Base-by-base conservation (phyloP, 2,113 vertebrate genomes). In the Panthera tigris region DNA sequence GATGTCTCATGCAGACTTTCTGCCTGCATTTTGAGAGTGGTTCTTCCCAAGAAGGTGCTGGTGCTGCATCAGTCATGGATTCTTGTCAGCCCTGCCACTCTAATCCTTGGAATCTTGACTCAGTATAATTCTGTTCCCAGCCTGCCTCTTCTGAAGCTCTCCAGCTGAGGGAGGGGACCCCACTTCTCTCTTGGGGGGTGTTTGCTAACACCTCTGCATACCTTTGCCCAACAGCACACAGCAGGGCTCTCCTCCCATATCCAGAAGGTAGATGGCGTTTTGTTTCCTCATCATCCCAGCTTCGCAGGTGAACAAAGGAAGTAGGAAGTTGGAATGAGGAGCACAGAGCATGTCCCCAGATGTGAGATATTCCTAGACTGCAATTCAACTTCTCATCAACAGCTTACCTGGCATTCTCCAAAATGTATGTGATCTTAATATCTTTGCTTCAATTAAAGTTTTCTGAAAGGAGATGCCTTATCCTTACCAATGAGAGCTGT, bases 401-500 rank as follows among this genome's bases (percentile, higher is more conserved):
- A 31, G n/a, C 33, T 55, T 50, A 57, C 31, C 41, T 71, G 79
- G 6, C 39, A 52, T 27, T 39, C 91, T 76, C 48, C 85, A 80
- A 41, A 16, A 33, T 88, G 45, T 73, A 3, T 61, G 16, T 80
- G 88, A 69, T 45, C 11, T 52, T 89, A 83, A 83, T 73, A 39
- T 94, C 79, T 90, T 63, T 94, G 45, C 96, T 85, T 52, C 8
- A 73, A 73, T 89, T 73, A 65, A 57, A 33, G 85, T 97, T 96
- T 91, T 95, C 69, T 96, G 93, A 92, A 74, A 95, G 82, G 86
- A 93, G 29, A 78, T 92, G 68, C 91, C 96, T 68, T 63, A 41
- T 97, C 86, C 94, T 97, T 94, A 97, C 84, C 86, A 94, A 98
- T 93, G 76, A 97, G 79, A 89, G 87, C 92, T 97, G 73, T 96